Evolutionary conservation across 2,888 invertebrate species (phyloP).

Genomic region (Dynastes hyllus): DNA sequence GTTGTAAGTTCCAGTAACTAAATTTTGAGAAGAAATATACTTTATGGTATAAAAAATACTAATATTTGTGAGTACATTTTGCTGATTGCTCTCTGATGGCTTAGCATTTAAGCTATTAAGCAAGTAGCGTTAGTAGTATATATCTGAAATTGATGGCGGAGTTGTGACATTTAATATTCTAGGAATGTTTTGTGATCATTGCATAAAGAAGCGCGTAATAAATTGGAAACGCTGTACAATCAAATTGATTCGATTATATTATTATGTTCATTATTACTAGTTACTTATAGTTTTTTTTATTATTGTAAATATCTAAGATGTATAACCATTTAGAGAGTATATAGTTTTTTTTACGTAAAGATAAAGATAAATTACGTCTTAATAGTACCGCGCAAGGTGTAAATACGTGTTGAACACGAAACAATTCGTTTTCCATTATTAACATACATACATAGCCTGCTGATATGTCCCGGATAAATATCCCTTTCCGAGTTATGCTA

Average conservation of each 20-base stretch:
- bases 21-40: too few relatives aligned
- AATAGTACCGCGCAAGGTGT: constrained; percentile 38
- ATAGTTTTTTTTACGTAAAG: constrained; percentile 8
- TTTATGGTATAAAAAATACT: too few relatives aligned
- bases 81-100: too few relatives aligned
- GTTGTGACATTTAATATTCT: neutral
- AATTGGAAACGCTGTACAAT: neutral
- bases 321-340: neutral
- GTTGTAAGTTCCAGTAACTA: too few relatives aligned
- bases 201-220: neutral
- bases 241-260: neutral
- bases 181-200: neutral
- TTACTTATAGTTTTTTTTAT: neutral
- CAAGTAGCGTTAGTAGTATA: too few relatives aligned
- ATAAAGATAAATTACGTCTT: constrained; percentile 31
- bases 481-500: constrained; percentile 4
- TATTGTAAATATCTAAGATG: neutral
- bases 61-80: too few relatives aligned
- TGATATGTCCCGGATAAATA: neutral
- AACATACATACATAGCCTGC: constrained; percentile 6
- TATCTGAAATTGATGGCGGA: too few relatives aligned
- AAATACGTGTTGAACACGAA: constrained; percentile 39
- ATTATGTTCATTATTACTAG: neutral
- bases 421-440: constrained; percentile 33
- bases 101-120: too few relatives aligned